A percentile compares a stretch with the other conserved stretches of the same genome.
These are phyloP conservation scores for Eulithis testata DNA, from an alignment of 2,888 invertebrate species.

Conservation along the genomic window DNA sequence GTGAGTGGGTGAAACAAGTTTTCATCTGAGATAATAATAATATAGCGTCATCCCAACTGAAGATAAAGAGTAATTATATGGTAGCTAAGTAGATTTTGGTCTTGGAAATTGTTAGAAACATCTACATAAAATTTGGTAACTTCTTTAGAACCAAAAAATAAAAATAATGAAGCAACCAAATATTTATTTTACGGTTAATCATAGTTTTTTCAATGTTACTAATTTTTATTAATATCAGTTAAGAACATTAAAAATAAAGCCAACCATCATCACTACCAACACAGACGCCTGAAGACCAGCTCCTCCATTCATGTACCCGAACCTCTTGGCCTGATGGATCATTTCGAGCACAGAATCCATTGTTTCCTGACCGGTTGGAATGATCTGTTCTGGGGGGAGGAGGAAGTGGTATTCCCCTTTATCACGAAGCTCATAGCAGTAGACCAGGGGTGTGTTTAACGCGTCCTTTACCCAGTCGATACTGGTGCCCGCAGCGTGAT, in stretches of 20 bases:
- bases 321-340: slow-evolving; percentile 60
- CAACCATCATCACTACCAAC: slow-evolving; percentile 26
- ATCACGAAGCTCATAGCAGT: slow-evolving; percentile 83
- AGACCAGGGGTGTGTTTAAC: slow-evolving; percentile 53
- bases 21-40: too few species aligned
- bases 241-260: slow-evolving; percentile 14
- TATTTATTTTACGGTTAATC: too few species aligned
- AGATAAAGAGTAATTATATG: too few species aligned
- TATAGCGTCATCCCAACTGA: too few species aligned
- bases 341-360: slow-evolving; percentile 75
- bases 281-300: slow-evolving; percentile 9
- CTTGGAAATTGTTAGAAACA: too few species aligned
- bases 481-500: slow-evolving; percentile 67
- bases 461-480: slow-evolving; percentile 67
- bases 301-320: slow-evolving; percentile 47
- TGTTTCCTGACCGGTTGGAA: slow-evolving; percentile 79
- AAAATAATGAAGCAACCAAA: too few species aligned
- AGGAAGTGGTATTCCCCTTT: slow-evolving; percentile 64
- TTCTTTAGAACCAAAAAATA: too few species aligned
- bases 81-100: too few species aligned
- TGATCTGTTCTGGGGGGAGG: slow-evolving; percentile 84
- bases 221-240: slow-evolving; percentile 15
- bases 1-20: too few species aligned
- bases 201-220: too few species aligned
- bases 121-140: too few species aligned